Percentiles rank a stretch among this genome's conserved stretches.
Evolutionary conservation across 2,888 invertebrate species (phyloP).

Genomic region (Hoplodrina blanda): DNA sequence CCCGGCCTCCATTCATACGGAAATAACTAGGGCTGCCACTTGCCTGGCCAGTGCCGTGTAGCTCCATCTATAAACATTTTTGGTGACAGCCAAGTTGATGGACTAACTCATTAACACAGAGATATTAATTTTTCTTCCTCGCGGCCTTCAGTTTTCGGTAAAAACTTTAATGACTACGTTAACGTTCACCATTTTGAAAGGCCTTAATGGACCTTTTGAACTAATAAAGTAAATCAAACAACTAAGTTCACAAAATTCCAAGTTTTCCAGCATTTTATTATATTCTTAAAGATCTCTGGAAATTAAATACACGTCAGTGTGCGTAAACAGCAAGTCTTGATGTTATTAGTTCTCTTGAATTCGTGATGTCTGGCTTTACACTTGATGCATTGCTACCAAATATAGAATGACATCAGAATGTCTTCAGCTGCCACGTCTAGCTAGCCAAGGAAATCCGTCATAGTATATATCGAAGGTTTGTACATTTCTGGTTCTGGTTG

Average conservation of each 20-base stretch:
- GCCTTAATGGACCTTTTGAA: neutral
- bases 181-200: neutral
- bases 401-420: conserved; percentile 34
- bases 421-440: conserved; percentile 26
- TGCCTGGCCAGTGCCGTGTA: conserved; percentile 17
- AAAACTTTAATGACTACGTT: neutral
- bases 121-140: neutral
- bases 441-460: conserved; percentile 12
- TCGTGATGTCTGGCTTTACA: conserved; percentile 8
- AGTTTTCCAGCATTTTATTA: neutral
- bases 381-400: conserved; percentile 21
- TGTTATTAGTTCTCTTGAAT: neutral
- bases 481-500: neutral
- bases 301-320: neutral
- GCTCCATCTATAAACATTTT: conserved; percentile 7
- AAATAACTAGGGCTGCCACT: conserved; percentile 73
- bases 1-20: conserved; percentile 79
- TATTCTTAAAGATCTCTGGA: neutral
- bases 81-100: neutral
- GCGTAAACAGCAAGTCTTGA: neutral
- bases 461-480: neutral
- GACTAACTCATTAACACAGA: neutral
- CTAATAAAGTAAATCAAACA: neutral
- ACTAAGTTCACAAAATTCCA: neutral
- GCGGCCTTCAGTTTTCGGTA: neutral